Base-by-base conservation (phyloP, 1,140 invertebrate species). In the Dendrolimus punctatus region DNA sequence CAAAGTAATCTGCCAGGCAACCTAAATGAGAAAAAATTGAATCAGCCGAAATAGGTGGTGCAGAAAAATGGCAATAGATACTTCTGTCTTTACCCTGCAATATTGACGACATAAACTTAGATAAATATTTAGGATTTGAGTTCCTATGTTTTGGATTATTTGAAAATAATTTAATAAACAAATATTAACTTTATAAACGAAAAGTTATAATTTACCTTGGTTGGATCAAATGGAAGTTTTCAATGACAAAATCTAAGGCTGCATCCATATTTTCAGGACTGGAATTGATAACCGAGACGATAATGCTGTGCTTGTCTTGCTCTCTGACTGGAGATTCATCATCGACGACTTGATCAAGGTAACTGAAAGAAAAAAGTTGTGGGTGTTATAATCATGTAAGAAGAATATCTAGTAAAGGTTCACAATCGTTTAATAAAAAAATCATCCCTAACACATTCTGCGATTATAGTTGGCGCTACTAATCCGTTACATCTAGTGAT, bases 181-280 rank as follows among this genome's bases (percentile, higher is more conserved):
- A 42, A 42, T 2, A 7, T n/a, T 42, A 7, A 7, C 2, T n/a
- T 42, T 42, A n/a, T 42, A 2, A 42, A 5, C 40, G 39, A 46
- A 5, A 9, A 10, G 7, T 51, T 41, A 10, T 6, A 2, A n/a
- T 49, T 53, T 57, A 84, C 84, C 71, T 81, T 0, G 72, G 62
- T 62, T 87, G 76, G 39, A 87, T 85, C 4, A 46, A 43, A 39
- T 65, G 57, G 53, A 85, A 87, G 58, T 87, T 61, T 51, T 82
- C 66, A 39, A 78, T 58, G 6, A 85, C 62, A 62, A 87, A 86
- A 49, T 85, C 70, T 5, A 87, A 46, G 4, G 77, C 85, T 5
- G 58, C 71, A 9, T 84, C 73, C 64, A 76, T 76, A 39, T 69
- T 71, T n/a, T 65, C 68, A 1, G 76, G 74, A 41, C 85, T 75